These are phyloP conservation scores for Channallabes apus DNA, from an alignment of 2,797 vertebrate species.

Conservation along the genomic window DNA sequence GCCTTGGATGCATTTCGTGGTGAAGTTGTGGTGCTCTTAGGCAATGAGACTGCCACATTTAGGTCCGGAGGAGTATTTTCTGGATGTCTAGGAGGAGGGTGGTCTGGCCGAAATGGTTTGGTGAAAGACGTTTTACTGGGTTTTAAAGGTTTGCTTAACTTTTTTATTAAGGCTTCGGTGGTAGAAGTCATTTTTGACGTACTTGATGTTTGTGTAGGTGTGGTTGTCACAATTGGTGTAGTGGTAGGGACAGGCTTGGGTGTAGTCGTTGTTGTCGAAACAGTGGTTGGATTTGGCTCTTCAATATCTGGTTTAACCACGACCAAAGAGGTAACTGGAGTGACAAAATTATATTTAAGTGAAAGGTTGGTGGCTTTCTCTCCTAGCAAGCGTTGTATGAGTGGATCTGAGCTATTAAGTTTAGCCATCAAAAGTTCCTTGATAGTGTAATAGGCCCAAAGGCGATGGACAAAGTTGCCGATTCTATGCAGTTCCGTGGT, in stretches of 20 bases:
- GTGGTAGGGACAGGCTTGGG: slow-evolving; percentile 45
- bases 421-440: slow-evolving; percentile 79
- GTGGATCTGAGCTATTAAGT: slow-evolving; percentile 70
- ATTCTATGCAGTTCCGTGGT: slow-evolving; percentile 58
- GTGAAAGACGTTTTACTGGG: slow-evolving; percentile 52
- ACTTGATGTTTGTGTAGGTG: slow-evolving; percentile 40
- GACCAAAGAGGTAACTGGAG: slow-evolving; percentile 83
- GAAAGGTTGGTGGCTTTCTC: slow-evolving; percentile 84
- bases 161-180: slow-evolving; percentile 59
- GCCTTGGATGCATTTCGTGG: slow-evolving; percentile 55
- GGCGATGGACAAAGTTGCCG: slow-evolving; percentile 74
- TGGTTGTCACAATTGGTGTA: slow-evolving; percentile 48
- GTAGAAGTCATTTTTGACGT: slow-evolving; percentile 39
- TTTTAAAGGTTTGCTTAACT: slow-evolving; percentile 46
- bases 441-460: slow-evolving; percentile 87
- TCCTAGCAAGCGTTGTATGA: slow-evolving; percentile 68
- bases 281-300: slow-evolving; percentile 56
- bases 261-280: slow-evolving; percentile 56
- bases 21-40: slow-evolving; percentile 50
- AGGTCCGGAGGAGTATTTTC: slow-evolving; percentile 53
- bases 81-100: slow-evolving; percentile 52
- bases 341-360: slow-evolving; percentile 85
- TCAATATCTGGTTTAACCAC: slow-evolving; percentile 78
- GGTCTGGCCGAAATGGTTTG: slow-evolving; percentile 55
- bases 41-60: slow-evolving; percentile 26